Base-by-base conservation (phyloP, 2,888 invertebrate species). In the Chrysopilus asiliformis region DNA sequence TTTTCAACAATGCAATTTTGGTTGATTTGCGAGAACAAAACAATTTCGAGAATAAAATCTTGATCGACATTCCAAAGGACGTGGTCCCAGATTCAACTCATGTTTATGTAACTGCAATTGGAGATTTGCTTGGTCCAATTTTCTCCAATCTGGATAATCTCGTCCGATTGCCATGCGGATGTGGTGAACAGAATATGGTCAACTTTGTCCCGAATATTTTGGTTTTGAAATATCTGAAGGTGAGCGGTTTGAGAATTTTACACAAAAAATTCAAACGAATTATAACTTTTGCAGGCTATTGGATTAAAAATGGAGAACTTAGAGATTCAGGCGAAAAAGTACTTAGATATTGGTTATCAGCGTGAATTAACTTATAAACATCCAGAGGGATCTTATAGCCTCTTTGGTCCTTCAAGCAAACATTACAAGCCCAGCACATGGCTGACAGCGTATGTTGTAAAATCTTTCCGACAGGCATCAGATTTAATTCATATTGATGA, bases 111-210 rank as follows among this genome's bases (percentile, higher is more conserved):
- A 77, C 82, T 9, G 76, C 76, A 56, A 45, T 61, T 35, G 63
- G 62, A 2, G 83, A 84, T 55, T 67, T 84, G 25, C 67, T 85
- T 53, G 83, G 85, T 15, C 78, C 84, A 24, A 72, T 80, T 16
- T 71, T 90, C 38, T 72, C 76, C 13, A 80, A 85, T 56, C 60
- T 89, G 28, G 79, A 81, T 25, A 69, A 73, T 49, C 64, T 91
- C 25, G 73, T 90, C 9, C 63, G 73, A 38, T 68, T 85, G 57
- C 89, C 93, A 1, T 83, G 80, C 27, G 91, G 87, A 2, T 94
- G 94, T 59, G 89, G 95, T 1, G 86, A 89, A 57, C 90, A 93
- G 59, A 95, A n/a, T n/a, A n/a, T n/a, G n/a, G n/a, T n/a, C n/a
- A n/a, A n/a, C n/a, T n/a, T n/a, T n/a, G n/a, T n/a, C n/a, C n/a